phyloP scores from a whole-genome alignment of 2,797 vertebrate species.

The Lepilemur septentrionalis region DNA sequence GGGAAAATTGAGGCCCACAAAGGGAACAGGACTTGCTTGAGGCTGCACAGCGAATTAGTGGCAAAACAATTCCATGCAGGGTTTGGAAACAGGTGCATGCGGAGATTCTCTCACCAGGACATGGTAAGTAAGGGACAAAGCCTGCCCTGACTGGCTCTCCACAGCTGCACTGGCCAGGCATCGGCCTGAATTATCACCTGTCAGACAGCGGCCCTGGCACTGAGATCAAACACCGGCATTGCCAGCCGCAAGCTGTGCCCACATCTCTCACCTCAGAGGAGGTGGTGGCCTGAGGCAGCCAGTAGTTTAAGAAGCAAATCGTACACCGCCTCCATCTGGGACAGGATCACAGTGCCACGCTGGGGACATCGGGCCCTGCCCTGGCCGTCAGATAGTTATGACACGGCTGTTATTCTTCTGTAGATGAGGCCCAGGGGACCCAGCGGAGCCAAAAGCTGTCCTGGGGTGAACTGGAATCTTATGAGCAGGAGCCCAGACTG shows the following conservation, averaged over 20 bases:
- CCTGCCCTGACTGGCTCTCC: neutral
- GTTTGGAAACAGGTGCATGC: slow-evolving; percentile 37
- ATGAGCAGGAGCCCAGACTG: neutral
- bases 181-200: neutral
- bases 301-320: neutral
- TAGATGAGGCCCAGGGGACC: neutral
- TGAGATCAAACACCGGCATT: neutral
- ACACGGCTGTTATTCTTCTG: neutral
- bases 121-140: neutral
- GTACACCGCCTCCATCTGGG: neutral
- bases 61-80: slow-evolving; percentile 28
- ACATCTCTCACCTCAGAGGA: neutral
- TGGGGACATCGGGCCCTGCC: neutral
- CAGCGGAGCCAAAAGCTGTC: neutral
- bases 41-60: neutral
- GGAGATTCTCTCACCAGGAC: neutral
- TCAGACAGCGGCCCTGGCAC: neutral
- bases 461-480: neutral
- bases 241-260: neutral
- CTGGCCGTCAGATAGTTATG: neutral
- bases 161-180: neutral
- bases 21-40: neutral
- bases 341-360: neutral
- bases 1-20: neutral
- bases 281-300: neutral